Evolutionary conservation across 2,888 invertebrate species (phyloP), one percentile per base, ranked within the genome.

Genomic region (Teleiodes luculella): DNA sequence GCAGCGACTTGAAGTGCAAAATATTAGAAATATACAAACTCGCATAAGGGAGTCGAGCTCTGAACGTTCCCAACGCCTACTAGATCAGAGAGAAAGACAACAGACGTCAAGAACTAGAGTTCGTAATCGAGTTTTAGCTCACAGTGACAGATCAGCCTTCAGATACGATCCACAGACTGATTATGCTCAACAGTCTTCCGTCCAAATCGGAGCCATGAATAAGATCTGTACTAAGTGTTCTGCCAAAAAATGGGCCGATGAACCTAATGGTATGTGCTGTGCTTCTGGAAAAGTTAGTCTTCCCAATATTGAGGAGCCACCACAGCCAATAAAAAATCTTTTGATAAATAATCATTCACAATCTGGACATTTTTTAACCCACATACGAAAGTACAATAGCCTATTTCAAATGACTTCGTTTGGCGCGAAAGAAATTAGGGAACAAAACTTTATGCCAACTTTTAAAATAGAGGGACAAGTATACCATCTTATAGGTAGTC

Each of bases 351-450:
- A 59, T 0, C 58, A 60, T 50, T 37, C 51, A 0, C 49, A 55
- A 6, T 62, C 59, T 1, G 61, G 60, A 52, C 60, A 64, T 1
- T 64, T 63, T 24, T 56, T 66, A 24, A 52, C 61, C 10, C 46
- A 57, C 20, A 55, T 60, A n/a, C 55, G 62, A 10, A 11, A 24
- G 8, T 65, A 57, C 47, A 63, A 63, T 52, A 62, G 35, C 47
- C 54, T 56, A 8, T 63, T 62, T 37, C 62, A 65, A 50, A 65
- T 60, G 61, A 65, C 61, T 1, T 65, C 64, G 0, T 64, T 64
- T 57, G 63, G 61, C 1, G 64, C 62, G 1, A 55, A 63, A 56
- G 54, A 66, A 57, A 8, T 45, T 2, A 5, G n/a, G 13, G 24
- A 30, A 46, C 58, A 53, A 1, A 7, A 39, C n/a, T n/a, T n/a